phyloP scores from a whole-genome alignment of 2,888 invertebrate genomes.

The Rosalia funebris region DNA sequence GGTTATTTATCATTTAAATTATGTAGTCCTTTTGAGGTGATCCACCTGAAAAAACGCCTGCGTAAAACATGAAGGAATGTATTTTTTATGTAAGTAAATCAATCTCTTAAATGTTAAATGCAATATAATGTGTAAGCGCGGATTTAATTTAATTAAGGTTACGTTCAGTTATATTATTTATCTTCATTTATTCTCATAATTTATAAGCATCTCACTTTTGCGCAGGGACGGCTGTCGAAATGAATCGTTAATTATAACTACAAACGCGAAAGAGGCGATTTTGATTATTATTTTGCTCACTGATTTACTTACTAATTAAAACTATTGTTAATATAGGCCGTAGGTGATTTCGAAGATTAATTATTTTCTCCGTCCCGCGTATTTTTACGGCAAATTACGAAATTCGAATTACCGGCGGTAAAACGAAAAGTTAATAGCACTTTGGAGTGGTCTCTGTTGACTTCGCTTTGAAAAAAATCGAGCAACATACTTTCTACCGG shows the following conservation, averaged over 20 bases:
- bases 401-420: not conserved
- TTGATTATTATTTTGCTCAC: too few species aligned
- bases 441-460: not conserved
- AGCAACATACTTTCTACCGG: constrained; percentile 6
- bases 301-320: too few species aligned
- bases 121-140: constrained; percentile 1
- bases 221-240: not conserved
- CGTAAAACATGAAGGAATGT: not conserved
- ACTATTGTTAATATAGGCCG: too few species aligned
- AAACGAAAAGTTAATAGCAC: constrained; percentile 7
- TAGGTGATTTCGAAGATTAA: too few species aligned
- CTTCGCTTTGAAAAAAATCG: not conserved
- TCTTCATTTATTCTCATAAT: not conserved
- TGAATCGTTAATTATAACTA: too few species aligned
- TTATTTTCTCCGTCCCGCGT: not conserved
- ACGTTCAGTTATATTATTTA: not conserved
- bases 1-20: too few species aligned
- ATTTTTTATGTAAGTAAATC: constrained; percentile 1
- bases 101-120: constrained; percentile 1
- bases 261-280: too few species aligned
- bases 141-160: constrained; percentile 2
- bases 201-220: not conserved
- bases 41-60: not conserved
- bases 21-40: not conserved
- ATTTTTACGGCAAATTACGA: not conserved